These are phyloP conservation scores for Enoplosus armatus DNA, from an alignment of 2,797 vertebrate species.

Conservation along the genomic window DNA sequence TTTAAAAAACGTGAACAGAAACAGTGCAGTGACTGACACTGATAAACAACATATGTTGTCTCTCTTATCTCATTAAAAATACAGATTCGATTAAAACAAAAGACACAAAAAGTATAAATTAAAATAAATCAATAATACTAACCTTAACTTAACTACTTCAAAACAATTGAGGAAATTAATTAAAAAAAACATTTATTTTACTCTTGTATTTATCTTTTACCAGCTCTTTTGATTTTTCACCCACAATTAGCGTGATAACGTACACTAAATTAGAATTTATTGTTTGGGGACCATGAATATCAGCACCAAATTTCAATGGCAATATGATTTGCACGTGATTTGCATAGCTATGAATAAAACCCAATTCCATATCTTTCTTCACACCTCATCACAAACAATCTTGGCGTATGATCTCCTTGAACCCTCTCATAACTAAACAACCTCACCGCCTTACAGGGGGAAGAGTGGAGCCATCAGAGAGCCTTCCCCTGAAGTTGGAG, in stretches of 20 bases:
- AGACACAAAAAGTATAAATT: too few species aligned
- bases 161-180: neutral
- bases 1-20: neutral
- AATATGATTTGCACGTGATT: conserved; percentile 23
- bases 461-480: neutral
- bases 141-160: neutral
- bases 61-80: too few species aligned
- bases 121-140: neutral
- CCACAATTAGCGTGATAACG: conserved; percentile 22
- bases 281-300: conserved; percentile 32
- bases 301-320: conserved; percentile 19
- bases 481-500: neutral
- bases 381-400: conserved; percentile 20
- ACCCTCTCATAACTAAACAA: conserved; percentile 11
- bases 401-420: conserved; percentile 11
- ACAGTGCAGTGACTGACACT: conserved; percentile 2
- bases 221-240: conserved; percentile 3
- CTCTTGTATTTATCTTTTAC: neutral
- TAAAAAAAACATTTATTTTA: neutral
- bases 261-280: conserved; percentile 40
- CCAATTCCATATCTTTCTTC: neutral
- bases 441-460: neutral
- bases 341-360: conserved; percentile 20
- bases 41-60: neutral
- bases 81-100: too few species aligned